Conservation (phyloP, 23 tunicate genomes). For the Phallusia fumigata region DNA sequence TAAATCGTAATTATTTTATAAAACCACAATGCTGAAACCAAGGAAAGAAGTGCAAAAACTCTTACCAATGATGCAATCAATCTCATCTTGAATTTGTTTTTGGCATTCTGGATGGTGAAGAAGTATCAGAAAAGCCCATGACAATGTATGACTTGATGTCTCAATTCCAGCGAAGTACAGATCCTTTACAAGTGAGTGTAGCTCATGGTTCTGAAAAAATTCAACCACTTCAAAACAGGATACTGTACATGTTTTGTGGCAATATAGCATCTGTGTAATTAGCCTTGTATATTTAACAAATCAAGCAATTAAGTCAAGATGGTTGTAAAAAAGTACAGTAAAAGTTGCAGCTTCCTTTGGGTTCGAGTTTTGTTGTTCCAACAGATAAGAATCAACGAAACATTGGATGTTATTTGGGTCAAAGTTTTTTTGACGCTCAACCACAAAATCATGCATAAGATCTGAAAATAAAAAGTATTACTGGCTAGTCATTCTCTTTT, state of each 20-base stretch:
- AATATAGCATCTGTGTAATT: too few species aligned
- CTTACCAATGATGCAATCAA: conserved; percentile 28
- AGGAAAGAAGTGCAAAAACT: too few species aligned
- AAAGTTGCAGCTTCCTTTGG: not conserved
- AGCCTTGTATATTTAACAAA: too few species aligned
- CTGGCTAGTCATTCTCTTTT: too few species aligned
- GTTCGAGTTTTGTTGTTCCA: not conserved
- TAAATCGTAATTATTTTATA: too few species aligned
- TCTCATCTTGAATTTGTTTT: conserved; percentile 24
- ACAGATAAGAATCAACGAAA: not conserved
- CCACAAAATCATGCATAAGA: conserved; percentile 5
- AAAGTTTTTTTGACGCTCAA: not conserved
- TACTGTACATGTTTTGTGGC: too few species aligned
- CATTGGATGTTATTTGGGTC: not conserved
- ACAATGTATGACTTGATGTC: conserved; percentile 32
- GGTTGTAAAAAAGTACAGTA: not conserved
- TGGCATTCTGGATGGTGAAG: conserved; percentile 23
- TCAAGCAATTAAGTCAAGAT: too few species aligned
- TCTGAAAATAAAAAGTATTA: not conserved
- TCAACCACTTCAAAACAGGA: too few species aligned
- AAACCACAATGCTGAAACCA: too few species aligned
- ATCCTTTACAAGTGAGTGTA: conserved; percentile 9
- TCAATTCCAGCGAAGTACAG: conserved; percentile 42
- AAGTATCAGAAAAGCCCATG: conserved; percentile 29
- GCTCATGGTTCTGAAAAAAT: not conserved